Percentiles rank a stretch among this genome's conserved stretches.
Conservation (phyloP, 2,797 vertebrate species). For the Apogon hyalosoma region DNA sequence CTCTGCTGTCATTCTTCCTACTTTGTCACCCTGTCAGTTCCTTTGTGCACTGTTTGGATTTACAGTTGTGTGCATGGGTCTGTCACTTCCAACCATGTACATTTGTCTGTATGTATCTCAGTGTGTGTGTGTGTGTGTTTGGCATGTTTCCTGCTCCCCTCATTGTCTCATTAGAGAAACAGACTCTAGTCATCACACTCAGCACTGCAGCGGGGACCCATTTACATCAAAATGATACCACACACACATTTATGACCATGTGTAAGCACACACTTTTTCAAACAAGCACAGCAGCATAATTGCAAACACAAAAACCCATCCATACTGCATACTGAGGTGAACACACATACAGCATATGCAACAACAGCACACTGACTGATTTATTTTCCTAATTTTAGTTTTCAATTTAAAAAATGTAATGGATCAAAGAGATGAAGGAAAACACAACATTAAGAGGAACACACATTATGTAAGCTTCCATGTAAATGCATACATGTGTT, state of each 20-base stretch:
- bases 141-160: constrained; percentile 35
- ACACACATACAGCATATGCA: no score
- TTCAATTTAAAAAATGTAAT: not conserved
- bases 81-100: constrained; percentile 14
- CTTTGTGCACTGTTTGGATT: constrained; percentile 50
- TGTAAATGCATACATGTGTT: no score
- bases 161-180: constrained; percentile 53
- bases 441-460: no score
- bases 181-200: constrained; percentile 48
- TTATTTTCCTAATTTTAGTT: not conserved
- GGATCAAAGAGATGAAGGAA: not conserved
- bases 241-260: constrained; percentile 14
- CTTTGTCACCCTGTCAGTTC: constrained; percentile 58
- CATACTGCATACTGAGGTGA: not conserved
- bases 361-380: not conserved
- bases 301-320: constrained; percentile 8
- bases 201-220: constrained; percentile 44
- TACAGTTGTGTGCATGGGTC: constrained; percentile 37
- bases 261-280: not conserved
- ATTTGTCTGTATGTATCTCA: not conserved
- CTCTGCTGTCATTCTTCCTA: constrained; percentile 60
- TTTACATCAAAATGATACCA: constrained; percentile 43
- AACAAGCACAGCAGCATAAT: not conserved
- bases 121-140: constrained; percentile 31
- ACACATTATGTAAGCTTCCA: no score